Base-by-base conservation (phyloP, 1,140 invertebrate genomes). In the Proctacanthus coquilletti region DNA sequence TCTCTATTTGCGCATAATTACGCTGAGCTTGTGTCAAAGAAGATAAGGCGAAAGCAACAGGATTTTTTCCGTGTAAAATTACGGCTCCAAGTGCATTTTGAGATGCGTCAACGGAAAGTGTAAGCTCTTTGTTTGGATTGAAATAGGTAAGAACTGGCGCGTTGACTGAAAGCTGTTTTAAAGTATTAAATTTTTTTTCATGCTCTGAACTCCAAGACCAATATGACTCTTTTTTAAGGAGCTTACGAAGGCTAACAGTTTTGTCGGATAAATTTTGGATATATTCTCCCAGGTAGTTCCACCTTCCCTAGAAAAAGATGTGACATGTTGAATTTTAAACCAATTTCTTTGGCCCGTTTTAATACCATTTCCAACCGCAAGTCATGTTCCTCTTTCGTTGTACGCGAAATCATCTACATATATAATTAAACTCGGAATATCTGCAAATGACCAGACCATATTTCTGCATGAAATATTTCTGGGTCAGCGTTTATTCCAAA, bases 1-100 rank as follows among this genome's bases (percentile, higher is more conserved):
- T 64, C 38, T 68, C 62, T 21, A 64, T 65, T 42, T 62, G 56
- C 5, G 54, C 45, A 42, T 65, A 69, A 15, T 52, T 50, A 29
- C 48, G 21, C 44, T 68, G 51, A 21, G 49, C 39, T 18, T 39
- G 41, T 11, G 44, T 54, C 31, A 59, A 35, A 11, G 47, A 37
- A 25, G 45, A 37, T 10, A 53, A 58, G 6, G 53, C 56, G 42
- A 46, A 61, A 21, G 51, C 50, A 9, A 60, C 45, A 13, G 53
- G 53, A 14, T 42, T 38, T 18, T 41, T 41, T 36, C 52, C 35
- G 47, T 63, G 57, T n/a, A 60, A 30, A 20, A 62, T 41, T 23
- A 35, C 38, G 15, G 48, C 48, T 11, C 56, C 61, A 21, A 61
- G 27, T 15, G 49, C 57, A 39, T 40, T 40, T 39, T 51, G 45